A percentile compares a stretch with the other conserved stretches of the same genome.
Conservation (phyloP, 2,797 vertebrate genomes). For the Pangasius krempfi region DNA sequence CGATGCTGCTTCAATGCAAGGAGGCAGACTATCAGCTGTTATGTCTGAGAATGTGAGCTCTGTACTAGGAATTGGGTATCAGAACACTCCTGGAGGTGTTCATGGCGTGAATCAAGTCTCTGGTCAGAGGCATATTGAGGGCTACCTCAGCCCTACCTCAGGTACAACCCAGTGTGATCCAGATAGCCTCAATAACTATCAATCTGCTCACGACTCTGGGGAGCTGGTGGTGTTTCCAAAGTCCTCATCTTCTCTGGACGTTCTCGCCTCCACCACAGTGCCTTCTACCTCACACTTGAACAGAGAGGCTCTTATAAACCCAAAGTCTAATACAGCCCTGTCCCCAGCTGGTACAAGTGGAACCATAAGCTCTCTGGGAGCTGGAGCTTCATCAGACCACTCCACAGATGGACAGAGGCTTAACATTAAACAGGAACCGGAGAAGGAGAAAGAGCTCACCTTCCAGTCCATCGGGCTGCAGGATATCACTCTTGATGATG, state of each 20-base stretch:
- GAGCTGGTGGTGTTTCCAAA: conserved; percentile 9
- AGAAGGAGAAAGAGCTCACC: conserved; percentile 80
- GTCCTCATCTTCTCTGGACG: conserved; percentile 25
- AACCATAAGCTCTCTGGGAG: conserved; percentile 63
- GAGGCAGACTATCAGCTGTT: conserved; percentile 74
- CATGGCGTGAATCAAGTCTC: conserved; percentile 29
- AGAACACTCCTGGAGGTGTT: conserved; percentile 49
- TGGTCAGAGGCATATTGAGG: conserved; percentile 22
- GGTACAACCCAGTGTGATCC: conserved; percentile 14
- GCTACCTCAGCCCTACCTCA: conserved; percentile 26
- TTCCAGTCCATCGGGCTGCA: conserved; percentile 84
- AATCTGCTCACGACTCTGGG: neutral
- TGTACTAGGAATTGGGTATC: conserved; percentile 74
- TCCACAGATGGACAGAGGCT: conserved; percentile 68
- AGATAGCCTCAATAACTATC: conserved; percentile 23
- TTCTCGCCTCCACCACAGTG: conserved; percentile 25
- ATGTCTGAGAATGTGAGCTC: conserved; percentile 71
- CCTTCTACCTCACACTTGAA: conserved; percentile 45
- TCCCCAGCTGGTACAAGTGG: conserved; percentile 68
- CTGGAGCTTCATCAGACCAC: conserved; percentile 67
- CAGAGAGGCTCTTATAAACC: conserved; percentile 39
- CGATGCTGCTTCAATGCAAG: conserved; percentile 73
- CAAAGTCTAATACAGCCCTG: conserved; percentile 66
- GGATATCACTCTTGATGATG: conserved; percentile 96
- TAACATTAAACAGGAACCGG: conserved; percentile 85